Percentiles rank a stretch among this genome's conserved stretches.
phyloP scores from a whole-genome alignment of 2,113 vertebrate species.

The Chinchilla lanigera region DNA sequence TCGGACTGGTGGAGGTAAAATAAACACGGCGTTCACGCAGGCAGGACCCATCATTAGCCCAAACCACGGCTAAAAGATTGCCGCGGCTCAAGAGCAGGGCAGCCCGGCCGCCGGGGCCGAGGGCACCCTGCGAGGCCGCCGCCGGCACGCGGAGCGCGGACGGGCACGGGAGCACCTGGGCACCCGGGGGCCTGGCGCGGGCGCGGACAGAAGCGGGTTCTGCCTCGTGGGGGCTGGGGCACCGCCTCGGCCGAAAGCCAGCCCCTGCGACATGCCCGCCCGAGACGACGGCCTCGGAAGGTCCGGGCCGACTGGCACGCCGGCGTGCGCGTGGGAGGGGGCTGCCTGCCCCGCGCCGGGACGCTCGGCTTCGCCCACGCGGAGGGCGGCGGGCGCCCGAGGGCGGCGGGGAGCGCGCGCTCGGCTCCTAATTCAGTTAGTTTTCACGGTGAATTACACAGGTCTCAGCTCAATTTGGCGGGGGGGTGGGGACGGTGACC shows the following conservation, averaged over 20 bases:
- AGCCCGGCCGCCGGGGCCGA: neutral
- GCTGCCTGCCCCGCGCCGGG: neutral
- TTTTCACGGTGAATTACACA: constrained; percentile 63
- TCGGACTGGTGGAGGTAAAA: neutral
- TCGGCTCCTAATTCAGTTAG: constrained; percentile 55
- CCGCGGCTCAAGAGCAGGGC: neutral
- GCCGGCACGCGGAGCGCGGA: fast-evolving
- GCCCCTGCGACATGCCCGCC: neutral
- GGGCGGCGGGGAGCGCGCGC: neutral
- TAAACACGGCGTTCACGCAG: neutral
- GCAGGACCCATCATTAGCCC: neutral
- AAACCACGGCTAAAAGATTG: neutral
- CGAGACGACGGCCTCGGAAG: neutral
- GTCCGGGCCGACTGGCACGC: neutral
- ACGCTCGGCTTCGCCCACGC: neutral
- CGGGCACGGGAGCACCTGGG: neutral
- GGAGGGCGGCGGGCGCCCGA: neutral
- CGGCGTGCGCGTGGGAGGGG: too few species aligned
- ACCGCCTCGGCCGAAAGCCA: constrained; percentile 47
- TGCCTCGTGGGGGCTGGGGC: fast-evolving
- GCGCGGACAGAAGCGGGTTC: neutral
- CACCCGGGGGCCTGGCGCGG: neutral
- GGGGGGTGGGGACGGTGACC: neutral
- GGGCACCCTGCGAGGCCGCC: neutral
- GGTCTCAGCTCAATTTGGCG: constrained; percentile 9